Evolutionary conservation across 2,888 invertebrate genomes (phyloP).

Genomic region (Volucella inflata): DNA sequence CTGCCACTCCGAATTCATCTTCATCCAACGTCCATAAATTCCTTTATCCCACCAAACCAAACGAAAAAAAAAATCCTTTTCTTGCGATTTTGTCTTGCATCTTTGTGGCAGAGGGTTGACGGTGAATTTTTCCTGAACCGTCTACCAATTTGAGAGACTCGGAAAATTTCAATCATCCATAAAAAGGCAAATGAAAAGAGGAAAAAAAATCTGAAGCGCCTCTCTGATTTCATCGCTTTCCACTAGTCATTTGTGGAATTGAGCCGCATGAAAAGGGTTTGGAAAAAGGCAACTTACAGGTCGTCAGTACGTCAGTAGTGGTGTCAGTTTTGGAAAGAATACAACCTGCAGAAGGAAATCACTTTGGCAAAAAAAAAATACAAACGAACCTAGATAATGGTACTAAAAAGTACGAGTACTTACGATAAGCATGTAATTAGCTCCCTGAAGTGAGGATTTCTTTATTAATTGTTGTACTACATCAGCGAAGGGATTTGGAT

Average conservation of each 20-base stretch:
- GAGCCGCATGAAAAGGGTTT: slow-evolving; percentile 48
- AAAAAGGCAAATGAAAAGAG: slow-evolving; percentile 52
- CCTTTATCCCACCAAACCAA: not conserved
- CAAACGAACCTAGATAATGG: slow-evolving; percentile 41
- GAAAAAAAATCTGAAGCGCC: slow-evolving; percentile 58
- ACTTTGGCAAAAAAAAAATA: slow-evolving; percentile 35
- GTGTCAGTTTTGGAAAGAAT: not conserved
- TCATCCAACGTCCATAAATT: slow-evolving; percentile 64
- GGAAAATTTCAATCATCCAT: slow-evolving; percentile 72
- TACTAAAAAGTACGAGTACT: slow-evolving; percentile 66
- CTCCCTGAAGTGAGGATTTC: slow-evolving; percentile 69
- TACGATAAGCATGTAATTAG: slow-evolving; percentile 75
- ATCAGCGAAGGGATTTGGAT: slow-evolving; percentile 60
- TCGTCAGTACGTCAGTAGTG: slow-evolving; percentile 12
- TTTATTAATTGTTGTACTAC: slow-evolving; percentile 71
- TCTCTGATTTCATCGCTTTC: slow-evolving; percentile 60
- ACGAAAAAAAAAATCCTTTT: slow-evolving; percentile 35
- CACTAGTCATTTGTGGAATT: slow-evolving; percentile 64
- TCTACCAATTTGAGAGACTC: slow-evolving; percentile 53
- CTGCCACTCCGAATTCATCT: slow-evolving; percentile 62
- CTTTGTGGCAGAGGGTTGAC: slow-evolving; percentile 2
- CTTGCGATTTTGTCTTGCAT: slow-evolving; percentile 45
- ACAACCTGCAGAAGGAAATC: slow-evolving; percentile 6
- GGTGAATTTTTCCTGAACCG: not conserved
- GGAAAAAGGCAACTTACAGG: slow-evolving; percentile 53